Evolutionary conservation across 2,113 vertebrate genomes (phyloP), one percentile per base, ranked within the genome.

Genomic region (Phylloscopus trochiloides): DNA sequence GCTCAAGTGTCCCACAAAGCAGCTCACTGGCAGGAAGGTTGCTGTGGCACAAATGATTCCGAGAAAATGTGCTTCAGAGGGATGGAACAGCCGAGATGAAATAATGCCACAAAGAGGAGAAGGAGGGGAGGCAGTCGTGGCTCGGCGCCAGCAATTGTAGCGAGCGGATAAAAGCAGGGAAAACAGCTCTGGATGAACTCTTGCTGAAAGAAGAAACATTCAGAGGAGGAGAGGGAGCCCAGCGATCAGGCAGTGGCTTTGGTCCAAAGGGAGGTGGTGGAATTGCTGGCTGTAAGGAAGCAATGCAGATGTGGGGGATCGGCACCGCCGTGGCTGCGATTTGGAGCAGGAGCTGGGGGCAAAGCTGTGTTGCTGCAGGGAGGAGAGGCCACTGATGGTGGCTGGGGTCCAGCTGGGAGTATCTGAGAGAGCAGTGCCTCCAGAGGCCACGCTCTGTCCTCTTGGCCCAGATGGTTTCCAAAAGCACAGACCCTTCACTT

Each of bases 261-360:
- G 52, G 34, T 59, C 54, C 58, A 25, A 59, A 40, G 34, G 26
- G 52, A 72, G 70, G 57, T 52, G 77, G 51, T 84, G 74, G 86
- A 52, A 34, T 15, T 55, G 43, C 50, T 4, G 28, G 25, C 3
- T 9, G 32, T 12, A 6, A 17, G 1, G 29, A 20, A 48, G 51
- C 4, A 1, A 48, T 34, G 84, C 59, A 59, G 76, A 6, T 16
- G 67, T 7, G 47, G 36, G 43, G 0, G 16, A 8, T 11, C 1
- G 11, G n/a, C 43, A 13, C 12, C 0, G 0, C 7, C 18, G 19
- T 5, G 24, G 25, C 45, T 38, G 85, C 1, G 13, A 2, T 19
- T 8, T 36, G 48, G 57, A 28, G 45, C 5, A 12, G 18, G 45
- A 40, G 6, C 1, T 7, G 52, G 63, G 70, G 66, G 6, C 34